phyloP scores from a whole-genome alignment of 2,797 vertebrate genomes.

The Hemitrygon akajei region DNA sequence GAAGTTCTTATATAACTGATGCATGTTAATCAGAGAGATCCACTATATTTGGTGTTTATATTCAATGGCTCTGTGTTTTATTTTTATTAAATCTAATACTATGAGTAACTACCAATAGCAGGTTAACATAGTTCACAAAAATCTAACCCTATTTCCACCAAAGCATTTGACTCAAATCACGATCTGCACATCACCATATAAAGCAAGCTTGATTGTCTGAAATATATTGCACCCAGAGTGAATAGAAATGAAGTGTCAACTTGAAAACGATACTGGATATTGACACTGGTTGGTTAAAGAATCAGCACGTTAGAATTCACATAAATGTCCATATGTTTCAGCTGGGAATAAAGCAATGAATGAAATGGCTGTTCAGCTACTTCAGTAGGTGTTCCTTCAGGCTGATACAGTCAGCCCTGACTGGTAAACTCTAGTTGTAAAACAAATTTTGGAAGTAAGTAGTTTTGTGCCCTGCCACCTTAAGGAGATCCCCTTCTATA shows the following conservation, averaged over 20 bases:
- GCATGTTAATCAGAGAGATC: slow-evolving; percentile 33
- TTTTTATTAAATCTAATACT: slow-evolving; percentile 32
- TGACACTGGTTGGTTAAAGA: slow-evolving; percentile 4
- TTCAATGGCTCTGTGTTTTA: neutral
- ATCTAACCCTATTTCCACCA: slow-evolving; percentile 44
- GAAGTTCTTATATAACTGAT: slow-evolving; percentile 41
- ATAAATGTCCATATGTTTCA: slow-evolving; percentile 23
- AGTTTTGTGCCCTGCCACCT: neutral
- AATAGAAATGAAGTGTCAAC: slow-evolving; percentile 40
- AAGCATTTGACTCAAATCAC: slow-evolving; percentile 52
- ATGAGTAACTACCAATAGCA: slow-evolving; percentile 41
- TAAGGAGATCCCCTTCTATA: slow-evolving; percentile 22
- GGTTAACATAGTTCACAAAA: slow-evolving; percentile 45
- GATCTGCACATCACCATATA: slow-evolving; percentile 48
- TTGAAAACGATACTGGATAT: slow-evolving; percentile 39
- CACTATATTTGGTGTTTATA: slow-evolving; percentile 14
- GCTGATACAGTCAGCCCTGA: slow-evolving; percentile 31
- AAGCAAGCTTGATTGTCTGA: slow-evolving; percentile 50
- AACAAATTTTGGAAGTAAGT: slow-evolving; percentile 33
- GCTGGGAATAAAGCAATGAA: slow-evolving; percentile 34
- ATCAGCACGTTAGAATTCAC: slow-evolving; percentile 27
- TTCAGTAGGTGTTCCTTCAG: neutral
- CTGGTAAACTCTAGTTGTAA: slow-evolving; percentile 22
- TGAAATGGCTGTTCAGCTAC: slow-evolving; percentile 43
- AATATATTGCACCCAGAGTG: slow-evolving; percentile 45